Conservation (phyloP, 2,113 vertebrate genomes). For the Hippocampus zosterae region DNA sequence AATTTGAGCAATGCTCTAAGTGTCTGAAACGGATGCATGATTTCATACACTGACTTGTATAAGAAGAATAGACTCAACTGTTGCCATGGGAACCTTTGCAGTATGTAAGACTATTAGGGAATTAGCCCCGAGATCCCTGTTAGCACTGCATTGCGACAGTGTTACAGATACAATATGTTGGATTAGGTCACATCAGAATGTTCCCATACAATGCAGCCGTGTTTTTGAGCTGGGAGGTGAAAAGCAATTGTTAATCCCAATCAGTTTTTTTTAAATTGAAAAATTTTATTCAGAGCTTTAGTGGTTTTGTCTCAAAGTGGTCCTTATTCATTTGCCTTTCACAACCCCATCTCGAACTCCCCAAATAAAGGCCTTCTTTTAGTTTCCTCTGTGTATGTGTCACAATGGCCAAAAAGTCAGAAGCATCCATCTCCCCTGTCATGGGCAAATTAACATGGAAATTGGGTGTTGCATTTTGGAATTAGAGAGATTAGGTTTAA, state of each 20-base stretch:
- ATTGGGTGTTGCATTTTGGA: conserved; percentile 64
- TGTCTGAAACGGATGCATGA: too few species aligned
- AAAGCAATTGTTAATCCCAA: not conserved
- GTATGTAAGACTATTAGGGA: too few species aligned
- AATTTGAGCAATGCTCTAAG: too few species aligned
- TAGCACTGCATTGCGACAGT: not conserved
- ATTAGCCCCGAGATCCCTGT: not conserved
- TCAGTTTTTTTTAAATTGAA: not conserved
- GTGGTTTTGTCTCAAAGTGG: not conserved
- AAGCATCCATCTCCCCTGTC: conserved; percentile 67
- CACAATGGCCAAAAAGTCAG: conserved; percentile 54
- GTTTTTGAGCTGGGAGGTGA: not conserved
- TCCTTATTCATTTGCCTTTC: conserved; percentile 15
- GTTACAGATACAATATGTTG: conserved; percentile 13
- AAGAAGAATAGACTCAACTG: too few species aligned
- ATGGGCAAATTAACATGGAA: conserved; percentile 71
- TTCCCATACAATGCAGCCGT: not conserved
- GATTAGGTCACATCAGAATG: conserved; percentile 2
- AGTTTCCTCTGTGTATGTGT: conserved; percentile 44
- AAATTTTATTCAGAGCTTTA: not conserved
- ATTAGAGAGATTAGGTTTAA: conserved; percentile 31
- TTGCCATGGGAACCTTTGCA: too few species aligned
- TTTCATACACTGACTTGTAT: too few species aligned
- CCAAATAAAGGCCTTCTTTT: conserved; percentile 42
- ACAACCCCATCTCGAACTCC: conserved; percentile 6